phyloP scores from a whole-genome alignment of 2,113 vertebrate species.

The Ranitomeya variabilis region DNA sequence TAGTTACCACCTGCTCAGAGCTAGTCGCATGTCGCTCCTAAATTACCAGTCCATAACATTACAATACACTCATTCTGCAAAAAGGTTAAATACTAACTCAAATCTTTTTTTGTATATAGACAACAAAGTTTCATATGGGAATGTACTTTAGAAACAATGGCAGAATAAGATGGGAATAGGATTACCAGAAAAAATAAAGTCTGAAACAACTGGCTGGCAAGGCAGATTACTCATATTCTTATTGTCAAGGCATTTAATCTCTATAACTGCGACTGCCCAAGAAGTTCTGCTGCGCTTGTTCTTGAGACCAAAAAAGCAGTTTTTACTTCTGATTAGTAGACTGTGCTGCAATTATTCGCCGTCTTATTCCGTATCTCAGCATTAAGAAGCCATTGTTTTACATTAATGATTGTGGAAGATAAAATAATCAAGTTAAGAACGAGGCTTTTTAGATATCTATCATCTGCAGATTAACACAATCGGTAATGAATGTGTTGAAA shows the following conservation, averaged over 20 bases:
- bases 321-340: conserved; percentile 7
- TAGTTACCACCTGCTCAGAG: too few relatives aligned
- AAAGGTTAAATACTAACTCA: not conserved
- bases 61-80: not conserved
- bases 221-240: conserved; percentile 57
- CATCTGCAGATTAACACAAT: not conserved
- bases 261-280: conserved; percentile 58
- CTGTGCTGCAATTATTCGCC: conserved; percentile 9
- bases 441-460: not conserved
- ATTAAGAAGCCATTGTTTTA: not conserved
- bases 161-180: conserved; percentile 60
- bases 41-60: too few relatives aligned
- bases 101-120: not conserved
- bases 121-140: not conserved
- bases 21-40: too few relatives aligned
- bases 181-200: conserved; percentile 58
- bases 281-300: conserved; percentile 48
- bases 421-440: not conserved
- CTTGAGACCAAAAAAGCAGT: conserved; percentile 18
- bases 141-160: not conserved
- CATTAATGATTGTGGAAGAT: not conserved
- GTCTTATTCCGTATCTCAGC: not conserved
- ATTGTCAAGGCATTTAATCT: conserved; percentile 39
- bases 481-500: not conserved
- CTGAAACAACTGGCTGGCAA: conserved; percentile 59